Evolutionary conservation across 2,797 vertebrate genomes (phyloP), one percentile per base, ranked within the genome.

Genomic region (Mormyrus hasselquistii): DNA sequence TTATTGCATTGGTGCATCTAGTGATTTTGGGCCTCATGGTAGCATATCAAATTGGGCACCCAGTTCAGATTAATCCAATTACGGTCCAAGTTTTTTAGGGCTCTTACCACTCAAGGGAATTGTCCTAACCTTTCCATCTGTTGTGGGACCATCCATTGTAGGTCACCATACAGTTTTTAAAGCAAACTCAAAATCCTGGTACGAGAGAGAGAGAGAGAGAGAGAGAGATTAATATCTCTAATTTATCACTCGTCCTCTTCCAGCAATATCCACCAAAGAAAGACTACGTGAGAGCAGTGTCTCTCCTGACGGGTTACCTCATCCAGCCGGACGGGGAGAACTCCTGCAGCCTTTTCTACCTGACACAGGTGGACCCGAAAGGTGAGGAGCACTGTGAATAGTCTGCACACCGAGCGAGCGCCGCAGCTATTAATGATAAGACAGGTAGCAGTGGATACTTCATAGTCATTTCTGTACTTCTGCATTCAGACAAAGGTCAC

Each of bases 211-310:
- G 25, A 22, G 57, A 59, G 9, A 34, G 65, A 34, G 29, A 25
- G 52, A 41, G 38, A 38, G 65, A 73, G 4, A 34, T 73, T 16
- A 34, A 34, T 38, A 16, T 73, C 29, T 38, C 34, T 38, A 34
- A 73, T 29, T 14, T 73, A 73, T 73, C 34, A 38, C 65, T 82
- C 7, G 22, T 82, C 41, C 25, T 89, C 19, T 91, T 88, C 62
- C 92, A 98, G 97, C 95, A 97, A 95, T 96, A 97, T 85, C 97
- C 97, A 3, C 96, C 97, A 0, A 95, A 96, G 91, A 98, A 97
- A 92, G 97, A 97, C 91, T 97, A 95, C 0, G 97, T 98, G 88
- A 94, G 97, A 87, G 97, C 97, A 0, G 96, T 98, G 91, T 98
- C 97, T 8, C 95, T 98, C 92, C 95, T 97, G 91, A 98, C 97